A percentile compares a stretch with the other conserved stretches of the same genome.
Evolutionary conservation across 2,113 vertebrate species (phyloP).

Genomic region (Nothobranchius furzeri): DNA sequence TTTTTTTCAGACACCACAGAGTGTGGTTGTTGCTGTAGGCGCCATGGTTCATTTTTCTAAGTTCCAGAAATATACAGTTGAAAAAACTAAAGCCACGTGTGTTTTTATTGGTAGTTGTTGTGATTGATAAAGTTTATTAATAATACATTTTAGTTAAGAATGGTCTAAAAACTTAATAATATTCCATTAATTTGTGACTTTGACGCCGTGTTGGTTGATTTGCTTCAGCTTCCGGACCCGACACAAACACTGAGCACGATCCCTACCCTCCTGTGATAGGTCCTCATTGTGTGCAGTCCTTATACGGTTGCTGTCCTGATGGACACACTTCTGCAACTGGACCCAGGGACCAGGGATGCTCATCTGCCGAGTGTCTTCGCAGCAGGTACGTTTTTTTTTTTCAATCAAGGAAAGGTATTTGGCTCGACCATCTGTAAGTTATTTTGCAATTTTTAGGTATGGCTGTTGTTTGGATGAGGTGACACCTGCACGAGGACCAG

Average conservation of each 20-base stretch:
- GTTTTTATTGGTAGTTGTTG: background rate
- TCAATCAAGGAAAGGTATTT: background rate
- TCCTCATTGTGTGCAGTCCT: slow-evolving; percentile 73
- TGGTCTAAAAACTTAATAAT: background rate
- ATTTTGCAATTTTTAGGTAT: slow-evolving; percentile 69
- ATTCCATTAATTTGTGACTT: background rate
- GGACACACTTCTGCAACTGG: slow-evolving; percentile 78
- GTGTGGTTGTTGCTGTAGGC: too few relatives aligned
- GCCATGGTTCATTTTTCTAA: too few relatives aligned
- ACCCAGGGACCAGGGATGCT: slow-evolving; percentile 81
- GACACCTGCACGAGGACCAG: slow-evolving; percentile 81
- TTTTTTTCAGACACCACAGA: too few relatives aligned
- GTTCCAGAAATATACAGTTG: too few relatives aligned
- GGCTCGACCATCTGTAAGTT: background rate
- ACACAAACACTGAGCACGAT: slow-evolving; percentile 18
- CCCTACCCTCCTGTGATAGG: slow-evolving; percentile 27
- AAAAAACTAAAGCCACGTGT: too few relatives aligned
- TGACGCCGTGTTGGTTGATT: slow-evolving; percentile 20
- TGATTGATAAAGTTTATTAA: too few relatives aligned
- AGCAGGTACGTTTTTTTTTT: slow-evolving; percentile 75
- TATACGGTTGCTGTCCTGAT: slow-evolving; percentile 87
- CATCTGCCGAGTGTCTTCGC: slow-evolving; percentile 71
- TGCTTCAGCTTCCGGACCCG: slow-evolving; percentile 49
- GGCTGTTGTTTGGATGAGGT: slow-evolving; percentile 90
- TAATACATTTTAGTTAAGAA: too few relatives aligned